A percentile compares a stretch with the other conserved stretches of the same genome.
Conservation (phyloP, 2,888 invertebrate genomes). For the Eupithecia dodoneata region DNA sequence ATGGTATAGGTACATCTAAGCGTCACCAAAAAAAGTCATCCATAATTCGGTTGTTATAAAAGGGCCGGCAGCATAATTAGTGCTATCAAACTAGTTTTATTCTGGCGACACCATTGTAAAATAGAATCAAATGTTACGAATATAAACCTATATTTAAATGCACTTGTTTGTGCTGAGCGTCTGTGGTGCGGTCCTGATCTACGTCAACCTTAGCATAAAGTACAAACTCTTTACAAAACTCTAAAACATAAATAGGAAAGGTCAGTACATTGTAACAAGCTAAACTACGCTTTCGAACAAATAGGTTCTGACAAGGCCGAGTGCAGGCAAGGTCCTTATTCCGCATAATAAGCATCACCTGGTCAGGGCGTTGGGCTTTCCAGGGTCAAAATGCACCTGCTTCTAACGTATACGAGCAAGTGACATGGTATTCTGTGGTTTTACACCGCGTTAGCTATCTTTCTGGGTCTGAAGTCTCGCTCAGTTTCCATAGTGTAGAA, state of each 20-base stretch:
- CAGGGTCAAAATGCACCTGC: constrained; percentile 13
- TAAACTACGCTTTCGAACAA: background rate
- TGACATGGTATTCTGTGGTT: background rate
- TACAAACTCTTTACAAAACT: background rate
- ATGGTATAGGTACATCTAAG: no score
- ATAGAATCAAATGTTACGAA: background rate
- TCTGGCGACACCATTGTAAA: background rate
- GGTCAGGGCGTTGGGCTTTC: background rate
- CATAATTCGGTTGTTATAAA: no score
- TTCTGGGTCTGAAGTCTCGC: no score
- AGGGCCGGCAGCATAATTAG: background rate
- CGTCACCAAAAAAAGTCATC: no score
- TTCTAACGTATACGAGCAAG: background rate
- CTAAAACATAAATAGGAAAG: constrained; percentile 5
- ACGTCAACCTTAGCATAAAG: background rate
- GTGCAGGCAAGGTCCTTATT: background rate
- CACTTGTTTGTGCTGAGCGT: background rate
- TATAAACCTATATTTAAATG: background rate
- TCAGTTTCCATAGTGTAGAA: no score
- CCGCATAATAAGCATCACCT: background rate
- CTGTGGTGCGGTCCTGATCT: background rate
- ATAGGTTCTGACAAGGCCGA: background rate
- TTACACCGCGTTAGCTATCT: no score
- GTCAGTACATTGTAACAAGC: background rate
- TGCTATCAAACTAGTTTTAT: no score